phyloP scores from a whole-genome alignment of 2,888 invertebrate genomes.

The Sycophila texana region DNA sequence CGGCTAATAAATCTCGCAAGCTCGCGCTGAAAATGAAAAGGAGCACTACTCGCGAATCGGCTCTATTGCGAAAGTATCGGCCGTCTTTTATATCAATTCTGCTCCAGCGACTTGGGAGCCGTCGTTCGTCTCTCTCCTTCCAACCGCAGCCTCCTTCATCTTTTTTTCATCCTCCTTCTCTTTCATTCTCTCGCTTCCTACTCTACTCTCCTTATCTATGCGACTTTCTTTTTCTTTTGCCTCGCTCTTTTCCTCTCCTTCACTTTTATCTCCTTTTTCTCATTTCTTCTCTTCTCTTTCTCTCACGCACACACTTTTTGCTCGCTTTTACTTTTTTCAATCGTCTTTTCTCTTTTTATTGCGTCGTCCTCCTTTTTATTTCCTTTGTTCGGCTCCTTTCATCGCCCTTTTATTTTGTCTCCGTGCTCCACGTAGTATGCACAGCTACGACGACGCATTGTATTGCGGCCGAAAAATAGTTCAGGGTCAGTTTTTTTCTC shows the following conservation, averaged over 20 bases:
- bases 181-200: conserved; percentile 27
- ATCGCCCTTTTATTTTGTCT: conserved; percentile 71
- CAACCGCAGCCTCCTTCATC: conserved; percentile 38
- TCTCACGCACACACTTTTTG: conserved; percentile 25
- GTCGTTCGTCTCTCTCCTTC: conserved; percentile 57
- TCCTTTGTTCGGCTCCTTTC: conserved; percentile 37
- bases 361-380: conserved; percentile 31
- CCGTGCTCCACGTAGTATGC: conserved; percentile 60
- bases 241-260: conserved; percentile 21
- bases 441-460: background rate
- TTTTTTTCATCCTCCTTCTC: conserved; percentile 33
- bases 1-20: conserved; percentile 67
- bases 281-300: conserved; percentile 19
- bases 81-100: conserved; percentile 55
- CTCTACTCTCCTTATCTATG: conserved; percentile 54
- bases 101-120: conserved; percentile 59
- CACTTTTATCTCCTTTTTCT: conserved; percentile 27
- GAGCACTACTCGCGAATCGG: background rate
- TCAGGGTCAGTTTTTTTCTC: conserved; percentile 69
- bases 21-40: conserved; percentile 3
- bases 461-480: conserved; percentile 69
- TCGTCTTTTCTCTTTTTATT: conserved; percentile 51
- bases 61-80: conserved; percentile 57
- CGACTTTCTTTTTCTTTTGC: conserved; percentile 45
- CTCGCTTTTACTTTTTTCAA: conserved; percentile 47